phyloP scores from a whole-genome alignment of 2,888 invertebrate species.

The Neria commutata region DNA sequence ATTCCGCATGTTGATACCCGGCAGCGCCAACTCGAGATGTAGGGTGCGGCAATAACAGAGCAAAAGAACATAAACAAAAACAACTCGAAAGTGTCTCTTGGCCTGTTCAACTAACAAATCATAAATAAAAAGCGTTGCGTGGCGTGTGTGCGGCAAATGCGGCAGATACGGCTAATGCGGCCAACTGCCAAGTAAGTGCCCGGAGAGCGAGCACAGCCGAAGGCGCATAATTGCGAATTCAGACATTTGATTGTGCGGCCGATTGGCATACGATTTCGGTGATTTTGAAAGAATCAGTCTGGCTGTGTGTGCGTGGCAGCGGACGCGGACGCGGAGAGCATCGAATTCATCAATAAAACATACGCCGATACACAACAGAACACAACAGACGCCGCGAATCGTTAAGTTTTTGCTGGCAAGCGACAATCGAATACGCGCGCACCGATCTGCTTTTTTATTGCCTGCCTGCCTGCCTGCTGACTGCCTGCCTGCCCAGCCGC shows the following conservation, averaged over 20 bases:
- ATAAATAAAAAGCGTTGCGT: constrained; percentile 40
- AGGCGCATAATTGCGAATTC: constrained; percentile 35
- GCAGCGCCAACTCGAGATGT: not conserved
- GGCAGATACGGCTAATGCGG: not conserved
- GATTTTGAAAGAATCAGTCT: constrained; percentile 29
- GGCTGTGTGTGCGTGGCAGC: constrained; percentile 26
- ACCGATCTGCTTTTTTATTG: too few relatives aligned
- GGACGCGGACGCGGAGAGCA: constrained; percentile 45
- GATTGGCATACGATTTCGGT: constrained; percentile 51
- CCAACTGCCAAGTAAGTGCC: too few relatives aligned
- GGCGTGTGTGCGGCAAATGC: not conserved
- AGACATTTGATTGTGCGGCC: constrained; percentile 11
- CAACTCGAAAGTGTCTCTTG: constrained; percentile 34
- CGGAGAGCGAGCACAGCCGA: not conserved
- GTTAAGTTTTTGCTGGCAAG: not conserved
- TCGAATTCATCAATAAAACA: constrained; percentile 61
- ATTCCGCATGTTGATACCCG: not conserved
- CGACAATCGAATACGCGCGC: too few relatives aligned
- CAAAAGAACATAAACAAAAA: constrained; percentile 3
- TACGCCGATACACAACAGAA: constrained; percentile 36
- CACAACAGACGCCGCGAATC: not conserved
- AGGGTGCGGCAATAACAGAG: not conserved
- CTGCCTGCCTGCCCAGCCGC: too few relatives aligned
- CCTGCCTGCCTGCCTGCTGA: too few relatives aligned
- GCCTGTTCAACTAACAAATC: constrained; percentile 39